Evolutionary conservation across 2,797 vertebrate species (phyloP).

Genomic region (Coregonus suidteri): DNA sequence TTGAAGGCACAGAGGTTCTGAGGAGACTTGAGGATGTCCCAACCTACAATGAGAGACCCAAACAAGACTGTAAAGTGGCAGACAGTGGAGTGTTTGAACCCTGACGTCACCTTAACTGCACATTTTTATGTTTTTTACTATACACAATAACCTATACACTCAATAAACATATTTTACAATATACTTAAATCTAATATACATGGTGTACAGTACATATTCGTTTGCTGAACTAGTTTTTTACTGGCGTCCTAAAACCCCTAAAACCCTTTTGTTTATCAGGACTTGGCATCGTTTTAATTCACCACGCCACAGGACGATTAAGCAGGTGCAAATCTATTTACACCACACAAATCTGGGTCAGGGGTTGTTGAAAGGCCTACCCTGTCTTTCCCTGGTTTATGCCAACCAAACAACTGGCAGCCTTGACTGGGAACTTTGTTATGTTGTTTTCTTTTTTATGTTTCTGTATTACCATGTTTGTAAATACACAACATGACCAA

Average conservation of each 20-base stretch:
- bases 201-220: no score
- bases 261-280: neutral
- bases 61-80: constrained; percentile 75
- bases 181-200: neutral
- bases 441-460: neutral
- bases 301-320: neutral
- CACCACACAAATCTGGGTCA: neutral
- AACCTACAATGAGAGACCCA: constrained; percentile 83
- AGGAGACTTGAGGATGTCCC: constrained; percentile 75
- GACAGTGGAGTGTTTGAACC: constrained; percentile 76
- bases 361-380: neutral
- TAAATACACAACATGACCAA: neutral
- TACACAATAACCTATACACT: neutral
- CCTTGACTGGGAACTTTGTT: neutral
- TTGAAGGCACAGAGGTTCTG: constrained; percentile 85
- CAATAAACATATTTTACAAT: neutral
- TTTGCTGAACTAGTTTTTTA: neutral
- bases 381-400: neutral
- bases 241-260: neutral
- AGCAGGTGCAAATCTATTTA: neutral
- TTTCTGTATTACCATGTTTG: neutral
- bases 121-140: neutral
- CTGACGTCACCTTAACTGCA: constrained; percentile 41
- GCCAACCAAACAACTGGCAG: neutral
- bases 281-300: neutral